Conservation (phyloP, 2,888 invertebrate species). For the Drosophila cyrtoloma region DNA sequence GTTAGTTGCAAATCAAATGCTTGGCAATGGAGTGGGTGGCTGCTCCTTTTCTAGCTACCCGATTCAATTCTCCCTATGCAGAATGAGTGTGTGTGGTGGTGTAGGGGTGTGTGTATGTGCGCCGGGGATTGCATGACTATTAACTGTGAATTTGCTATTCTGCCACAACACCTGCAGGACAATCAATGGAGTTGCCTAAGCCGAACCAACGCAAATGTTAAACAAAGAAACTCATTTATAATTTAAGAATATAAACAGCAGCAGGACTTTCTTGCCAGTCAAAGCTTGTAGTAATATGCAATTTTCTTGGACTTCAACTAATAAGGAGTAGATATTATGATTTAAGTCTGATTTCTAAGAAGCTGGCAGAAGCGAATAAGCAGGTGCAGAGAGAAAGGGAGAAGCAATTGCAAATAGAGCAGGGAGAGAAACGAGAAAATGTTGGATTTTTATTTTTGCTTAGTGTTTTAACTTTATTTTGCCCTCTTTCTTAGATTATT, state of each 20-base stretch:
- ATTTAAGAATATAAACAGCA: slow-evolving; percentile 1
- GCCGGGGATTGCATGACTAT: slow-evolving; percentile 50
- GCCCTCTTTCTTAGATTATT: background rate
- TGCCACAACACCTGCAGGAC: slow-evolving; percentile 25
- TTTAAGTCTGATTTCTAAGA: background rate
- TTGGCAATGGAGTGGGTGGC: slow-evolving; percentile 30
- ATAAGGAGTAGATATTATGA: too few relatives aligned
- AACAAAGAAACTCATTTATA: background rate
- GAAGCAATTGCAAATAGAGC: background rate
- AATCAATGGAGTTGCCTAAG: background rate
- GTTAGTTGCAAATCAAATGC: slow-evolving; percentile 66
- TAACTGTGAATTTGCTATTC: slow-evolving; percentile 36
- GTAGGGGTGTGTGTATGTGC: background rate
- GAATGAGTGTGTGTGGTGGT: slow-evolving; percentile 1
- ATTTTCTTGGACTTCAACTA: background rate
- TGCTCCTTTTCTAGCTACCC: slow-evolving; percentile 10
- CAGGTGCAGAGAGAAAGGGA: background rate
- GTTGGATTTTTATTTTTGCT: background rate
- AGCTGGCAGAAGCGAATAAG: background rate
- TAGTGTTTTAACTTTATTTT: background rate
- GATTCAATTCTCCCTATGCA: slow-evolving; percentile 19
- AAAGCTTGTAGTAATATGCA: background rate
- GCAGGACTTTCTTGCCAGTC: background rate
- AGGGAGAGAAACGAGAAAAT: background rate
- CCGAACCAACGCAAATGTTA: slow-evolving; percentile 15